phyloP scores from a whole-genome alignment of 1,140 invertebrate genomes.

The Subanguina moxae region DNA sequence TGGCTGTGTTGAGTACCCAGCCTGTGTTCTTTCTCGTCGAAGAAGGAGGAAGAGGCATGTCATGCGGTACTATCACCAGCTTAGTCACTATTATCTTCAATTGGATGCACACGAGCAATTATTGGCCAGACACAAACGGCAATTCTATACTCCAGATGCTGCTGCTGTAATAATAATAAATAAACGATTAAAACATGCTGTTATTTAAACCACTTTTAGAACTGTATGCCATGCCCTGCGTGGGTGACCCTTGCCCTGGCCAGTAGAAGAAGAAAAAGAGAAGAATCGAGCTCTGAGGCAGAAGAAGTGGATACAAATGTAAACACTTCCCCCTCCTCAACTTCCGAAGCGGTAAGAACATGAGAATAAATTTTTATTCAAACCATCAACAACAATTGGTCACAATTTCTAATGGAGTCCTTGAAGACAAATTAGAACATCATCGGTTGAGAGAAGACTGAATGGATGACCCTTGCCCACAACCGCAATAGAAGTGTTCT shows the following conservation, averaged over 20 bases:
- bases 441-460: slow-evolving; percentile 51
- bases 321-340: neutral
- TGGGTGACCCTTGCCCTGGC: slow-evolving; percentile 44
- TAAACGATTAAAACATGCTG: neutral
- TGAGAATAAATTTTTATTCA: no score
- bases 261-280: neutral
- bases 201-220: slow-evolving; percentile 12
- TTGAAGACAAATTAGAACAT: no score
- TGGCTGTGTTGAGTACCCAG: slow-evolving; percentile 44
- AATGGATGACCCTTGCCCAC: slow-evolving; percentile 53
- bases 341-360: no score
- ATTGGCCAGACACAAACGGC: slow-evolving; percentile 35
- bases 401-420: no score
- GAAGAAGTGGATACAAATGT: neutral
- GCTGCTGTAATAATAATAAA: slow-evolving; percentile 21
- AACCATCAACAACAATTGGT: no score
- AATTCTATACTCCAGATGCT: slow-evolving; percentile 45
- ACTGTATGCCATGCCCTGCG: slow-evolving; percentile 45
- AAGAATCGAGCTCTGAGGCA: slow-evolving; percentile 32
- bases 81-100: slow-evolving; percentile 22
- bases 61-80: slow-evolving; percentile 23
- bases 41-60: slow-evolving; percentile 41
- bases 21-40: slow-evolving; percentile 42
- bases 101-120: slow-evolving; percentile 31
- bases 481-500: slow-evolving; percentile 55